Evolutionary conservation across 2,797 vertebrate genomes (phyloP).

Genomic region (Gallinago solitaria): DNA sequence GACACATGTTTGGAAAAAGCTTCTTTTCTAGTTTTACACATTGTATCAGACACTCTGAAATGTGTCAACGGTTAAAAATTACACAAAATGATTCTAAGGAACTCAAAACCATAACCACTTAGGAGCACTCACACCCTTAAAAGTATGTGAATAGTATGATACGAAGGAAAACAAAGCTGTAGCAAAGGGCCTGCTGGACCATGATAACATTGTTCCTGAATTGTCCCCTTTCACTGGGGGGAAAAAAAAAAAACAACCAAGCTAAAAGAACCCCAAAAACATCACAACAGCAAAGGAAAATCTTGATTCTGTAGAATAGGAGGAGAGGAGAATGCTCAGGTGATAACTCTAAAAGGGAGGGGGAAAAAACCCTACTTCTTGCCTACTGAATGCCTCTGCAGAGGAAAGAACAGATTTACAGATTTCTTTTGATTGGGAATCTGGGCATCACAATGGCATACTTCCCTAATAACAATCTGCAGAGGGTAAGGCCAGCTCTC

Average conservation of each 20-base stretch:
- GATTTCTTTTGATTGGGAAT: background rate
- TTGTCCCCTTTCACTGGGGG: background rate
- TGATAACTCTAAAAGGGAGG: no score
- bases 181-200: background rate
- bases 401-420: no score
- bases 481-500: no score
- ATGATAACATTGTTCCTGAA: conserved; percentile 8
- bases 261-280: background rate
- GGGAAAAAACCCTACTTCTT: no score
- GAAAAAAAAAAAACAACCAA: background rate
- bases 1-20: background rate
- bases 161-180: background rate
- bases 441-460: background rate
- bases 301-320: background rate
- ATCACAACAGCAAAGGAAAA: background rate
- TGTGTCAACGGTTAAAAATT: background rate
- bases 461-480: background rate
- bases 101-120: background rate
- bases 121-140: background rate
- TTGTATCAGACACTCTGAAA: background rate
- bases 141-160: background rate
- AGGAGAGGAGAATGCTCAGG: background rate
- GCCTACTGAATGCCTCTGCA: no score
- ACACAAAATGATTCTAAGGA: background rate
- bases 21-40: background rate